Conservation (phyloP, 2,113 vertebrate species). For the Alethe castanea region DNA sequence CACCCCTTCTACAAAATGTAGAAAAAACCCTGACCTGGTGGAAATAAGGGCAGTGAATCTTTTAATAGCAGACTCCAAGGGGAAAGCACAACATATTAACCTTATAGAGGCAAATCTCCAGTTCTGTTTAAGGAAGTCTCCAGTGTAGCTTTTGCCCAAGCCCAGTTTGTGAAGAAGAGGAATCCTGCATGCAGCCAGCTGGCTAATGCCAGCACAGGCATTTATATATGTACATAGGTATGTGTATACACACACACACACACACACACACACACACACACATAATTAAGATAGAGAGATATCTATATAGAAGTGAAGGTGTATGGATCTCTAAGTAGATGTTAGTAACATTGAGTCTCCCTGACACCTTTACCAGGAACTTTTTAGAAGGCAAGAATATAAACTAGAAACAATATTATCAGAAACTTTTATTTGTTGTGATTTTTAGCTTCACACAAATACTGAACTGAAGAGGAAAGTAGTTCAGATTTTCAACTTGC, state of each 20-base stretch:
- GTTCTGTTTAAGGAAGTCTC: not conserved
- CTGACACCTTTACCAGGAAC: not conserved
- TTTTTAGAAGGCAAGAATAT: not conserved
- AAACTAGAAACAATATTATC: not conserved
- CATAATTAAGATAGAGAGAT: accelerated
- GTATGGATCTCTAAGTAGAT: not conserved
- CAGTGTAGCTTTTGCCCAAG: not conserved
- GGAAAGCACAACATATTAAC: not conserved
- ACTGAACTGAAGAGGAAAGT: not conserved
- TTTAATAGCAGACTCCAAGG: not conserved
- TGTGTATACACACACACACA: not conserved
- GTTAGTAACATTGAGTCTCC: not conserved
- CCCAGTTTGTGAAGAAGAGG: not conserved
- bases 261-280: not conserved
- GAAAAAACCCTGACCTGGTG: not conserved
- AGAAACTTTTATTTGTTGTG: constrained; percentile 1
- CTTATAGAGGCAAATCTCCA: not conserved
- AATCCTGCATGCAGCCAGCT: not conserved
- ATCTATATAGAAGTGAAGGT: not conserved
- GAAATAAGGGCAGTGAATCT: not conserved
- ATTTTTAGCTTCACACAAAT: not conserved
- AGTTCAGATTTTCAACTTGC: not conserved
- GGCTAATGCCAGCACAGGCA: not conserved
- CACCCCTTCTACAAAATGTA: not conserved
- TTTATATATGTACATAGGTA: not conserved